Evolutionary conservation across 2,888 invertebrate species (phyloP).

Genomic region (Tetrapedia diversipes): DNA sequence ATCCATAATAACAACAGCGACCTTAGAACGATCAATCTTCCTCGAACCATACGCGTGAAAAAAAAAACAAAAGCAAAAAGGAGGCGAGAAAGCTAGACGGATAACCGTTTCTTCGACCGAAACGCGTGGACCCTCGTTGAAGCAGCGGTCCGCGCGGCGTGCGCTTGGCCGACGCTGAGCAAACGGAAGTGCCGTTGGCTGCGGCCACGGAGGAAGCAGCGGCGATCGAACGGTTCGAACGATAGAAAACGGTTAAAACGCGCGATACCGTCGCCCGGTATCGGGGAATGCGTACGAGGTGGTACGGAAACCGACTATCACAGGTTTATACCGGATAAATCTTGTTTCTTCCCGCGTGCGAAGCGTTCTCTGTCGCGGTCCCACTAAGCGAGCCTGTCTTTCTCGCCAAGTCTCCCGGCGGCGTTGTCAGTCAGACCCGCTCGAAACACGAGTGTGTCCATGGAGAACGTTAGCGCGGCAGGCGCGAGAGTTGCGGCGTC

Average conservation of each 20-base stretch:
- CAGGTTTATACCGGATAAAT: conserved; percentile 80
- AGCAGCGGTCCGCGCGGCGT: neutral
- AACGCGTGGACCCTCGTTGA: neutral
- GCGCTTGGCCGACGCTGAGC: neutral
- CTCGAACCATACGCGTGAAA: neutral
- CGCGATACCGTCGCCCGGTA: conserved; percentile 36
- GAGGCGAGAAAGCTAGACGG: neutral
- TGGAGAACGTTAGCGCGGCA: conserved; percentile 29
- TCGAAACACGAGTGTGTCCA: conserved; percentile 28
- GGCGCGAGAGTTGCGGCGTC: neutral
- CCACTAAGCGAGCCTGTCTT: conserved; percentile 32
- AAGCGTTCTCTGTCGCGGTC: conserved; percentile 59
- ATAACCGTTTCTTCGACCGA: neutral
- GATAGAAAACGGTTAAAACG: conserved; percentile 53
- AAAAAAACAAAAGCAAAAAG: neutral
- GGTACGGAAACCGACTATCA: conserved; percentile 74
- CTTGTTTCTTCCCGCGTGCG: conserved; percentile 72
- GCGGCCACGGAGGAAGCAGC: no score
- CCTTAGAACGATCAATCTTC: neutral
- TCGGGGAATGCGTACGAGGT: conserved; percentile 68
- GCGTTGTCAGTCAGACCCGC: conserved; percentile 50
- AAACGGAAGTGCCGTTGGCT: conserved; percentile 31
- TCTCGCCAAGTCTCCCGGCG: conserved; percentile 45
- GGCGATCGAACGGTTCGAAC: conserved; percentile 45
- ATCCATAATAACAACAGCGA: neutral